A percentile compares a stretch with the other conserved stretches of the same genome.
phyloP scores from a whole-genome alignment of 2,113 vertebrate genomes.

The Prunella himalayana region DNA sequence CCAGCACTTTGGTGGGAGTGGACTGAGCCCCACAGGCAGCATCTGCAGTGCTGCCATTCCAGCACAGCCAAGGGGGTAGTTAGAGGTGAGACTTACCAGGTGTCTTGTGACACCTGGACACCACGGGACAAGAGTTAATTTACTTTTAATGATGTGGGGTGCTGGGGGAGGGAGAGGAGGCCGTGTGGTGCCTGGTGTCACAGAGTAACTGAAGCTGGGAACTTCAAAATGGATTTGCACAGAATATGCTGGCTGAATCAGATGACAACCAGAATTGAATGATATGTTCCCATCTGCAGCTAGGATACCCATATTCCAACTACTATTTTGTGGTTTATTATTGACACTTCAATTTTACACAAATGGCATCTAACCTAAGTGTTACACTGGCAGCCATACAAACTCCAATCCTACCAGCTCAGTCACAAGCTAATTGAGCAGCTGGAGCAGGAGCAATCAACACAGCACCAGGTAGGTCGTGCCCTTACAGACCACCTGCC shows the following conservation, averaged over 20 bases:
- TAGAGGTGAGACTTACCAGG: slow-evolving; percentile 46
- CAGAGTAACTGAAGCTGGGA: background rate
- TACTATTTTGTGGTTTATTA: background rate
- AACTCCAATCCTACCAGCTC: accelerated
- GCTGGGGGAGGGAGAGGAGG: background rate
- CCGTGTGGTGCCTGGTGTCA: background rate
- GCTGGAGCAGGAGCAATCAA: background rate
- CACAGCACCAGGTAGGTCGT: background rate
- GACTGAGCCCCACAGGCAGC: background rate
- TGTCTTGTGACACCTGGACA: slow-evolving; percentile 37
- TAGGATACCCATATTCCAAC: background rate
- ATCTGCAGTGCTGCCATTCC: background rate
- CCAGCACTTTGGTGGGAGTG: accelerated
- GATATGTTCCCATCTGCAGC: accelerated
- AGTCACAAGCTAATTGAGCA: background rate
- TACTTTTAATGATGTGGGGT: slow-evolving; percentile 30
- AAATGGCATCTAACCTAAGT: background rate
- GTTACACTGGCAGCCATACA: background rate
- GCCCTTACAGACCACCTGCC: background rate
- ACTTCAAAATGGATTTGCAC: background rate
- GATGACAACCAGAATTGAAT: background rate
- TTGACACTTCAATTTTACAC: background rate
- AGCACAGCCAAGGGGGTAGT: background rate
- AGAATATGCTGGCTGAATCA: background rate
- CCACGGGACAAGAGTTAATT: background rate